Base-by-base conservation (phyloP, 2,113 vertebrate species). In the Arvicanthis niloticus region DNA sequence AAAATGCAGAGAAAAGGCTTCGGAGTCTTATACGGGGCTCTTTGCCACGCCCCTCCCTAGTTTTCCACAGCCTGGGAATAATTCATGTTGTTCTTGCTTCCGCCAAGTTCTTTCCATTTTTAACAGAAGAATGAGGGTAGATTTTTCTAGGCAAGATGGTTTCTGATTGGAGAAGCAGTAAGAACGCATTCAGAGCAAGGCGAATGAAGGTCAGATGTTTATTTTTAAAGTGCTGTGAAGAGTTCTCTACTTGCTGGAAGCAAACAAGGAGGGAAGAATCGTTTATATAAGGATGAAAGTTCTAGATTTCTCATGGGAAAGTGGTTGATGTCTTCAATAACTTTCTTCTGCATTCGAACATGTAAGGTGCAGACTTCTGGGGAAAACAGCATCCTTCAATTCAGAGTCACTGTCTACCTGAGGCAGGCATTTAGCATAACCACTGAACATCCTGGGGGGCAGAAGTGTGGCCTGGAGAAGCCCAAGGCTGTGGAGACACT, bases 291-390 rank as follows among this genome's bases (percentile, higher is more conserved):
- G 22, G 87, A 86, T 62, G 78, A 91, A 95, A 96, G 92, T 78
- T 94, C 92, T 94, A 67, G 81, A 84, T 89, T 96, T 97, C 97
- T 97, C 95, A 95, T 90, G 95, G 94, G 96, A 96, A 97, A 96
- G 91, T 40, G 42, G 80, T 91, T 88, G 95, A 95, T 37, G 37
- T 88, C 90, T 96, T 87, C 93, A 91, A 88, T 95, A 93, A 91
- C 58, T 13, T 89, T 92, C 90, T 89, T 31, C 16, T 67, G 70
- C 85, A 51, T 90, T 75, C 53, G 72, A 82, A 76, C 48, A 56
- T 17, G 34, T 0, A 8, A 94, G 77, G 93, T 1, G 0, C 48
- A 48, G 42, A 87, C 40, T 89, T 67, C 91, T 80, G 72, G 76
- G 90, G 60, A 91, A 93, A 96, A 19, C 53, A 37, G 17, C 53